These are phyloP conservation scores for Podarcis muralis DNA, from an alignment of 2,113 vertebrate genomes.

Conservation along the genomic window DNA sequence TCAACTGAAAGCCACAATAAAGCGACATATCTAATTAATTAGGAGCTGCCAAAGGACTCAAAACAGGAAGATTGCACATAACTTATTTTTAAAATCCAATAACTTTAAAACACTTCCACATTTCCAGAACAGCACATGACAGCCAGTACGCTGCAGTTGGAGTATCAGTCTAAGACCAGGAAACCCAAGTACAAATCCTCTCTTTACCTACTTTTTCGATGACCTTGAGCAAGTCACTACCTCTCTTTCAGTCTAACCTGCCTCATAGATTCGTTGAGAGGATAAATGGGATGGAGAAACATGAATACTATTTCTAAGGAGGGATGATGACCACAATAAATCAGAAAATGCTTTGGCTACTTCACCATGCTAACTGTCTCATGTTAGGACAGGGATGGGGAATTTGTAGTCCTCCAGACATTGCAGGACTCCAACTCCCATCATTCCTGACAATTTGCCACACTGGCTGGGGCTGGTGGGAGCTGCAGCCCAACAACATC, in stretches of 20 bases:
- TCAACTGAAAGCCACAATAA: not conserved
- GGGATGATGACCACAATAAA: not conserved
- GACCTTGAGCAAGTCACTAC: not conserved
- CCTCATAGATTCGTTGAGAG: not conserved
- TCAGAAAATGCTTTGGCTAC: not conserved
- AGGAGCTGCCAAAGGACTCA: not conserved
- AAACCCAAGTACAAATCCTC: not conserved
- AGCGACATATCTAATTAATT: not conserved
- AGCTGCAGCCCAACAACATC: no score
- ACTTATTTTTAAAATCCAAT: not conserved
- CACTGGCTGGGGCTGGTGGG: no score
- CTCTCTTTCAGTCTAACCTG: not conserved
- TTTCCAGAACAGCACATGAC: not conserved
- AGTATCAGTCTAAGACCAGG: not conserved
- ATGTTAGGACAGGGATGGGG: no score
- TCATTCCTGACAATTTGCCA: no score
- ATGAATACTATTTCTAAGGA: not conserved
- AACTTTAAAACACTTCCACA: not conserved
- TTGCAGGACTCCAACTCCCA: no score
- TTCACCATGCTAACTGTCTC: not conserved
- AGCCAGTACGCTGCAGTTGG: not conserved
- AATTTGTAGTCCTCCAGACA: no score
- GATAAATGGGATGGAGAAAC: not conserved
- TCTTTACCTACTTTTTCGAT: no score
- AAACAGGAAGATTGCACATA: not conserved